Percentiles rank a stretch among this genome's conserved stretches.
These are phyloP conservation scores for Palythoa caribaeorum DNA, from an alignment of 92 coral and sea anemone species.

Conservation along the genomic window DNA sequence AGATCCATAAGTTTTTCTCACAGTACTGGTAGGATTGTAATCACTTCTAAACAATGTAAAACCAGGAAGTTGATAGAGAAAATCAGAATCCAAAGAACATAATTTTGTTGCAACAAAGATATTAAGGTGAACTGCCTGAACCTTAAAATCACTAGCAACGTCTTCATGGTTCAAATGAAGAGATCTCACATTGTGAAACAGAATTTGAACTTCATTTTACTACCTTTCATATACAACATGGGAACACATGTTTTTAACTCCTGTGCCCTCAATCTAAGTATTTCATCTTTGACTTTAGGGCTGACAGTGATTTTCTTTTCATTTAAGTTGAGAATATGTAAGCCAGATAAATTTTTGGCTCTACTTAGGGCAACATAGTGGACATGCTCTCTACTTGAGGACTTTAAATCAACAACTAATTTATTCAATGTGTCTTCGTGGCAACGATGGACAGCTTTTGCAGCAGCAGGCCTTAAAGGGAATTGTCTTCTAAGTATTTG, in stretches of 20 bases:
- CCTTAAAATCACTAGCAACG: not conserved
- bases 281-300: not conserved
- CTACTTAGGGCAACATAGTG: conserved; percentile 44
- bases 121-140: not conserved
- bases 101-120: not conserved
- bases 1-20: not conserved
- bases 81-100: not conserved
- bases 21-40: not conserved
- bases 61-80: not conserved
- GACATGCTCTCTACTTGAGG: conserved; percentile 33
- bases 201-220: not conserved
- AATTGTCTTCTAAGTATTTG: conserved; percentile 23
- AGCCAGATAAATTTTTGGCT: conserved; percentile 1
- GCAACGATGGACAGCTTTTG: not conserved
- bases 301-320: conserved; percentile 3
- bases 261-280: not conserved
- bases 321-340: conserved; percentile 32
- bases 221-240: not conserved
- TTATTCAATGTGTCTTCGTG: conserved; percentile 32
- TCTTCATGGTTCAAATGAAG: not conserved
- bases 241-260: not conserved
- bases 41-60: not conserved
- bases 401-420: conserved; percentile 25
- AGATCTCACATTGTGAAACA: not conserved
- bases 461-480: not conserved